Evolutionary conservation across 2,797 vertebrate genomes (phyloP).

Genomic region (Salmo trutta): DNA sequence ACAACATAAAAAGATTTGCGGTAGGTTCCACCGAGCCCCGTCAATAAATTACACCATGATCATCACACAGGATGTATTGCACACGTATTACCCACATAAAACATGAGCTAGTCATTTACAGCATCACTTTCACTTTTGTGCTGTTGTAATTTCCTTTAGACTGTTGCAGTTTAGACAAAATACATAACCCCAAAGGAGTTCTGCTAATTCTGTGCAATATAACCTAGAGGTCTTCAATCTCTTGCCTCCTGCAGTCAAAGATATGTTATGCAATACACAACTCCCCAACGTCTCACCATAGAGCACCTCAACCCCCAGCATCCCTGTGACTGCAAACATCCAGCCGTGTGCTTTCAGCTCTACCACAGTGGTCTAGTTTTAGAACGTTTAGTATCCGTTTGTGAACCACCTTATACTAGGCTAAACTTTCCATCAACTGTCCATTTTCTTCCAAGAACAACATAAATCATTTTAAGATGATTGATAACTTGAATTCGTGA

Average conservation of each 20-base stretch:
- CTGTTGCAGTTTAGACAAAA: too few relatives aligned
- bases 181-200: too few relatives aligned
- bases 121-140: too few relatives aligned
- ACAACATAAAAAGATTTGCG: too few relatives aligned
- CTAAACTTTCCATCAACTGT: too few relatives aligned
- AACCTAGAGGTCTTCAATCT: background rate
- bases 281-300: too few relatives aligned
- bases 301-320: background rate
- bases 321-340: background rate
- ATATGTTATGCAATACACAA: background rate
- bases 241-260: background rate
- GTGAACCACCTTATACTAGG: background rate
- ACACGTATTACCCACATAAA: background rate
- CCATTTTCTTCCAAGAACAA: background rate
- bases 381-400: background rate
- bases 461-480: background rate
- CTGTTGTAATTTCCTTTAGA: too few relatives aligned
- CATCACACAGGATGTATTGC: background rate
- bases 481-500: background rate
- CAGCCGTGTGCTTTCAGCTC: background rate
- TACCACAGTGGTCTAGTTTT: background rate
- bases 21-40: too few relatives aligned
- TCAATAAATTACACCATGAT: too few relatives aligned
- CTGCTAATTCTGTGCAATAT: background rate
- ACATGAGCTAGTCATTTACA: too few relatives aligned